Base-by-base conservation (phyloP, 1,140 invertebrate genomes). In the Lysiphlebus fabarum region DNA sequence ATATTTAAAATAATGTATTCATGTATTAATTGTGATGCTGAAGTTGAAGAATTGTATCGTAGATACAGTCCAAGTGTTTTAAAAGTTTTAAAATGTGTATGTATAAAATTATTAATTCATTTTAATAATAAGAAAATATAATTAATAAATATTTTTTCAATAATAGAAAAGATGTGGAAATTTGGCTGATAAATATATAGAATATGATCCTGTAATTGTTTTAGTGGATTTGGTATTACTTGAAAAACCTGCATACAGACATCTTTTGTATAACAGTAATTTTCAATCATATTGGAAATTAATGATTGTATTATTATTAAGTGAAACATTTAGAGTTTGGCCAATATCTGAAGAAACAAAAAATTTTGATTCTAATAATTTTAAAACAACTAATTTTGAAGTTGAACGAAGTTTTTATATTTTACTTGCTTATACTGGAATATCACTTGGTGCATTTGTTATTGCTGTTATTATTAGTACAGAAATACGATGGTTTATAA, bases 121-220 rank as follows among this genome's bases (percentile, higher is more conserved):
- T n/a, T n/a, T n/a, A n/a, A 6, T 42, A 17, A 41, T 9, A 53
- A 53, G 11, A 41, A 33, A 12, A 26, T 4, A 33, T 33, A n/a
- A 40, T 41, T 40, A 33, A n/a, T 11, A n/a, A 14, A 26, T n/a
- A 50, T 11, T 40, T 8, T 1, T 40, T 40, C 2, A 40, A 17
- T 55, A 56, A 10, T 71, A 92, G 91, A 81, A 82, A 26, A 79
- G 82, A 55, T 95, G 92, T 68, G 83, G 85, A 10, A 75, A 84
- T 59, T 72, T 88, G 26, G 89, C 90, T 11, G 93, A 95, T 68
- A 93, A 93, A 71, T 95, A 95, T 65, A 87, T 94, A 56, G 92
- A 95, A 76, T 93, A 90, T 77, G 93, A 95, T 70, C 82, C 86
- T 26, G 86, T 92, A 6, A 88, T 93, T 62, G 86, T 94, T 0